Conservation (phyloP, 2,797 vertebrate genomes). For the Balearica regulorum region DNA sequence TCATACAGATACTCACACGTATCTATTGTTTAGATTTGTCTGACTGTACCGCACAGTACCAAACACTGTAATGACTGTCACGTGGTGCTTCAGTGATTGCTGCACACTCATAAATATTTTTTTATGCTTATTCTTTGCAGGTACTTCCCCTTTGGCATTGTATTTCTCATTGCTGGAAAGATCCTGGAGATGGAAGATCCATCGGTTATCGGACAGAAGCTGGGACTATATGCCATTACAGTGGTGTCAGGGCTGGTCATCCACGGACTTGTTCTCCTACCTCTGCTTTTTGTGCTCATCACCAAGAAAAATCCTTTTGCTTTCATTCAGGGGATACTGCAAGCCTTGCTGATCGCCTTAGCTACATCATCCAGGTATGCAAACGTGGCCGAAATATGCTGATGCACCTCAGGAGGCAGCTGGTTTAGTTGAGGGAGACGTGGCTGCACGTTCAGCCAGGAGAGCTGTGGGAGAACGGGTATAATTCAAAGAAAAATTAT, state of each 20-base stretch:
- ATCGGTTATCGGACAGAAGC: slow-evolving; percentile 78
- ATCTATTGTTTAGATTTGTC: fast-evolving
- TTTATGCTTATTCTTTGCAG: slow-evolving; percentile 53
- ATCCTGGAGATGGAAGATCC: slow-evolving; percentile 91
- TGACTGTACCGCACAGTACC: not conserved
- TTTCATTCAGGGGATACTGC: slow-evolving; percentile 85
- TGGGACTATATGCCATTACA: slow-evolving; percentile 85
- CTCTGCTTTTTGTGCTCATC: slow-evolving; percentile 81
- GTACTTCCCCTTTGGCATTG: slow-evolving; percentile 91
- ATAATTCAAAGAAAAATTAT: not conserved
- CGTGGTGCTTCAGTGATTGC: not conserved
- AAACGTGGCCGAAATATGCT: fast-evolving
- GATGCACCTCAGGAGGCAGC: not conserved
- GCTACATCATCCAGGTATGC: slow-evolving; percentile 88
- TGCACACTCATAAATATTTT: not conserved
- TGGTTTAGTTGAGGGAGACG: not conserved
- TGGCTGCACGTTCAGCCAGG: fast-evolving
- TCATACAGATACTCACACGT: fast-evolving
- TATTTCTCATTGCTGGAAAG: slow-evolving; percentile 89
- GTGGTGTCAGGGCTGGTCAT: slow-evolving; percentile 85
- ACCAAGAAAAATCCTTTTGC: slow-evolving; percentile 86
- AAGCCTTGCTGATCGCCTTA: slow-evolving; percentile 88
- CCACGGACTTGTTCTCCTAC: slow-evolving; percentile 82
- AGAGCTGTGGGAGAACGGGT: not conserved
- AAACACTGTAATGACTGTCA: fast-evolving